Evolutionary conservation across 2,888 invertebrate genomes (phyloP), one percentile per base, ranked within the genome.

Genomic region (Ophion obscuratus): DNA sequence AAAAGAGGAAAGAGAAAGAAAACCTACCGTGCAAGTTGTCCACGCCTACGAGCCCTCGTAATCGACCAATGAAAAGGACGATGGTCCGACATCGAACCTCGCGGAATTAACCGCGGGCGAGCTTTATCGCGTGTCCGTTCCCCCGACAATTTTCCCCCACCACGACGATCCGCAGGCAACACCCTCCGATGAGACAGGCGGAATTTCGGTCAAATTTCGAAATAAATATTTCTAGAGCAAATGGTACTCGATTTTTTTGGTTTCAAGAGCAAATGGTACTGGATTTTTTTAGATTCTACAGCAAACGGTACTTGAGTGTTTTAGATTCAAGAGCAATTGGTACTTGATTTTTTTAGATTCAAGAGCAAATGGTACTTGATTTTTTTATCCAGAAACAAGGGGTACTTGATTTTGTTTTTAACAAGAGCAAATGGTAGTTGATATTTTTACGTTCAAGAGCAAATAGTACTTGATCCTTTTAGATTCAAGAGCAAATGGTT

Each of bases 1-100:
- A 70, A 36, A 36, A 82, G 67, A 24, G 44, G 68, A 61, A 17
- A 47, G 44, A 24, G 31, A 47, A 7, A 31, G n/a, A 71, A 68
- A 73, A 75, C 81, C 67, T 67, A 75, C 78, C 64, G 80, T 61
- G 75, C 64, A 64, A 68, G 79, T 75, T 70, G 70, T 44, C 24
- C 57, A 87, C 84, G 84, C 87, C 84, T 61, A 76, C 79, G 67
- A 61, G 61, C 40, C 36, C 66, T 76, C 66, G 76, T 57, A 53
- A 74, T 20, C 84, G 77, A 70, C 83, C 84, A 86, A 86, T 84
- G 73, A 17, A 74, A 76, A 75, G 10, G 53, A 73, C 71, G 71
- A 73, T 11, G 31, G 57, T 24, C 10, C 70, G 70, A 31, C 47
- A 36, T 76, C 73, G 66, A 7, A 27, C 64, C 44, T 14, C 62